A percentile compares a stretch with the other conserved stretches of the same genome.
Conservation (phyloP, 2,888 invertebrate genomes). For the Balanococcus diminutus region DNA sequence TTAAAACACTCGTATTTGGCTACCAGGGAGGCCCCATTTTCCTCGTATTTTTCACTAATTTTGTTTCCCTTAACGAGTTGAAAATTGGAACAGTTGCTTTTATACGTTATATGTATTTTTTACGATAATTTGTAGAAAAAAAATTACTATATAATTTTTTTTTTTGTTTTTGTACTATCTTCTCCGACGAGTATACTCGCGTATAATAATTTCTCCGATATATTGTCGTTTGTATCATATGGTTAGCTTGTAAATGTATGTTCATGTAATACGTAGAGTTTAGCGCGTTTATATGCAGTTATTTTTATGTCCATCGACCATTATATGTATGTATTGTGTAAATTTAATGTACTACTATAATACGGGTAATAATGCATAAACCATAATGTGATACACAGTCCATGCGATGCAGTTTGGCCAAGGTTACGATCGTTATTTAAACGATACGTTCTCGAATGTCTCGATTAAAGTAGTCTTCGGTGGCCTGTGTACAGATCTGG, state of each 20-base stretch:
- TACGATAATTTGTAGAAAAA: background rate
- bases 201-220: background rate
- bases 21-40: no score
- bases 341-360: background rate
- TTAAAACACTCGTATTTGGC: no score
- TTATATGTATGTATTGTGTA: background rate
- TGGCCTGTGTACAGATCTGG: background rate
- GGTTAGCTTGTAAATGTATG: background rate
- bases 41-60: background rate
- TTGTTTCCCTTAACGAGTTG: background rate
- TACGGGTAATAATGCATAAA: background rate
- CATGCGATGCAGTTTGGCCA: background rate
- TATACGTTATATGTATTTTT: background rate
- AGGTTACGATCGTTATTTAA: background rate
- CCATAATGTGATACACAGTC: background rate
- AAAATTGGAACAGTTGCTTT: background rate
- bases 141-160: background rate
- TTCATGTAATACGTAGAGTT: background rate
- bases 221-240: no score
- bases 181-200: background rate
- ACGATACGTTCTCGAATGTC: background rate
- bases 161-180: background rate
- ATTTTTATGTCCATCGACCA: conserved; percentile 3
- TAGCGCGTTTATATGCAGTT: background rate
- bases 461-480: background rate